Evolutionary conservation across 2,113 vertebrate genomes (phyloP), one percentile per base, ranked within the genome.

Genomic region (Fukomys damarensis): DNA sequence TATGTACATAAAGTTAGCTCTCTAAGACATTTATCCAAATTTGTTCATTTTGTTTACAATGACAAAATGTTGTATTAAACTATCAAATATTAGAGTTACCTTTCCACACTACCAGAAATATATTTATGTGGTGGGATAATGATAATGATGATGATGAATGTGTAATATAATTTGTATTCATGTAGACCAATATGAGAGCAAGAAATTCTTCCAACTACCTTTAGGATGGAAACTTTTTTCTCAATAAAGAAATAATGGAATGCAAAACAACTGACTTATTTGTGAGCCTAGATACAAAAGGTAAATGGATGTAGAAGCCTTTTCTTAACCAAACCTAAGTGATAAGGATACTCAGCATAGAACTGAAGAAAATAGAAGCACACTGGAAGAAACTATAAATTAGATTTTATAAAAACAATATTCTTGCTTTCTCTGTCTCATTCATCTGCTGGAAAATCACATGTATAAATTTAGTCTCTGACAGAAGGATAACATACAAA

Each of bases 391-490:
- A 91, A 85, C 72, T 16, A 46, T 3, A 38, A 32, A 65, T n/a
- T 82, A 65, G 66, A 63, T 30, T 88, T 96, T 61, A 56, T 22
- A 52, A 58, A 84, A 91, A 79, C 20, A 83, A 30, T 93, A 72
- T 61, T 22, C n/a, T 86, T 94, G 68, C 3, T 86, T 86, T 85
- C 11, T 30, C 32, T 94, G 2, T 56, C 22, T 70, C 82, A 59
- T 90, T 92, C n/a, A 77, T 76, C 43, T 91, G 65, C 72, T 93
- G 32, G 1, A 89, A 91, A 94, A 91, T 68, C 20, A 70, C 10
- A 26, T 70, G 38, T 35, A 77, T 16, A 86, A 88, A 72, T 63
- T 79, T 83, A 86, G 59, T 86, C 14, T 43, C 76, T 46, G 28
- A 83, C 24, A 72, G 66, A 81, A 70, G 93, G 88, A 56, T 91